Base-by-base conservation (phyloP, 2,888 invertebrate species). In the Syrphus vitripennis region DNA sequence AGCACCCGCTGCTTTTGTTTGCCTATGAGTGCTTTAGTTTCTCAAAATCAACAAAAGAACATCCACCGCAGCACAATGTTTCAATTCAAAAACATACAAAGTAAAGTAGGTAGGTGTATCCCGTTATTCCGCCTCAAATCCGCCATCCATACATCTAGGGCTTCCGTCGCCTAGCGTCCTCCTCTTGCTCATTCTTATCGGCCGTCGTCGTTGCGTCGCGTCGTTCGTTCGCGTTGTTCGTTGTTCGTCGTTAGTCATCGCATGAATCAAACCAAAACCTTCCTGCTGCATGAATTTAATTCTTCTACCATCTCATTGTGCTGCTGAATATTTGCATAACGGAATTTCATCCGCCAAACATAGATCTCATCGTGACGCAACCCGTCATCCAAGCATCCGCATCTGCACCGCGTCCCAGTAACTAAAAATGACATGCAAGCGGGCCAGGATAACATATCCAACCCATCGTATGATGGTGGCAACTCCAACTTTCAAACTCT, bases 21-120 rank as follows among this genome's bases (percentile, higher is more conserved):
- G 82, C 65, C 70, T 86, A 78, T 77, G 86, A 82, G 82, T 82
- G 77, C 86, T 86, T 86, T 86, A 82, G 77, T 82, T 86, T 74
- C 86, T 82, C 82, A 86, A 78, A 86, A 86, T 82, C 86, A 86
- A 86, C 86, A 86, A 86, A 86, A 86, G 86, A 82, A 86, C 86
- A 86, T 82, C 65, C 63, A 86, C 81, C 82, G 74, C 81, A 77
- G 77, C 65, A 69, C 71, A 86, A 86, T 82, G 82, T 86, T 86
- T 86, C 82, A 82, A 82, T 86, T 82, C 77, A 82, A 77, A 67
- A 84, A 81, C 53, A 84, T 81, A 42, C 67, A 67, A 37, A 59
- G 59, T 37, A 59, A 59, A 59, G 37, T 59, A 59, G 21, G 37
- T 59, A 59, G 40, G 24, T 21, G 29, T 45, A 63, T 29, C 26